These are phyloP conservation scores for Aphidius colemani DNA, from an alignment of 2,888 invertebrate species.

Conservation along the genomic window DNA sequence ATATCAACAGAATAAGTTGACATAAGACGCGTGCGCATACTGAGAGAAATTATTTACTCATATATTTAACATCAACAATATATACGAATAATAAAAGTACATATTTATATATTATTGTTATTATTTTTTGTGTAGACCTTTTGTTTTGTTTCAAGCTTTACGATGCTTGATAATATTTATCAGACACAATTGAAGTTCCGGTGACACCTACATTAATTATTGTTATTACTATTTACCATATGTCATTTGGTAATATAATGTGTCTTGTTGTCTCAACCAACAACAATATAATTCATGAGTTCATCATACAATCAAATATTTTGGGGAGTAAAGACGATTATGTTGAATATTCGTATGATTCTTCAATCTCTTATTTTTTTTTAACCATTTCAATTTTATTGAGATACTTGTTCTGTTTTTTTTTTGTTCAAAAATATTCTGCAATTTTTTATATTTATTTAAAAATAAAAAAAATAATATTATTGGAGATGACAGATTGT, in stretches of 20 bases:
- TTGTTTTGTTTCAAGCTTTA: slow-evolving; percentile 5
- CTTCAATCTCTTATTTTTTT: background rate
- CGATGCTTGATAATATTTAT: background rate
- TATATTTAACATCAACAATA: slow-evolving; percentile 40
- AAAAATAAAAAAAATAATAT: slow-evolving; percentile 17
- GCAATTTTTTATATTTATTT: too few relatives aligned
- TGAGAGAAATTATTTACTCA: slow-evolving; percentile 54
- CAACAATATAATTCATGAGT: background rate
- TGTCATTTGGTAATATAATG: background rate
- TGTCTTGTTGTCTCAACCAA: background rate
- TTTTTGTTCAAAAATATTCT: too few relatives aligned
- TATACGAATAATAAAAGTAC: too few relatives aligned
- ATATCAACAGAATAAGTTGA: slow-evolving; percentile 43
- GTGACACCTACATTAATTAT: slow-evolving; percentile 45
- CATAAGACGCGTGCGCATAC: slow-evolving; percentile 54
- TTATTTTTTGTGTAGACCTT: background rate
- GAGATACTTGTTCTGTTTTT: slow-evolving; percentile 15
- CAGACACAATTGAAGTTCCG: slow-evolving; percentile 51
- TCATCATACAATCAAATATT: too few relatives aligned
- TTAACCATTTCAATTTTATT: slow-evolving; percentile 10
- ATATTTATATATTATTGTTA: background rate
- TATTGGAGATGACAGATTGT: slow-evolving; percentile 19
- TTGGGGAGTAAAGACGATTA: background rate
- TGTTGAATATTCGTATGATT: background rate
- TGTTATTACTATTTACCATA: slow-evolving; percentile 13